These are phyloP conservation scores for Hemitrygon akajei DNA, from an alignment of 2,797 vertebrate species.

Conservation along the genomic window DNA sequence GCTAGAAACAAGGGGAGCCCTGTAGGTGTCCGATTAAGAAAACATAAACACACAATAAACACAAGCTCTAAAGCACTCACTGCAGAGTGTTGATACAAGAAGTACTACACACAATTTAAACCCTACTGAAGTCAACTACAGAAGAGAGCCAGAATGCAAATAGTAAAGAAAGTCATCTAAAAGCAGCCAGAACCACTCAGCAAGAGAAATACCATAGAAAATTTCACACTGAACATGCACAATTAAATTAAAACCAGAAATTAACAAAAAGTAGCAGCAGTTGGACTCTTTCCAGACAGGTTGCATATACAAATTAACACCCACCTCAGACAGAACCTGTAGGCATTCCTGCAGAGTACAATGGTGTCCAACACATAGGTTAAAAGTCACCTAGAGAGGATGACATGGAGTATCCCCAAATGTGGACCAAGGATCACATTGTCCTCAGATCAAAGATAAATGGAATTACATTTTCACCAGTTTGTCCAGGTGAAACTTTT, in stretches of 20 bases:
- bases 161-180: background rate
- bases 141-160: background rate
- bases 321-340: background rate
- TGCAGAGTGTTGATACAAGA: background rate
- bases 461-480: background rate
- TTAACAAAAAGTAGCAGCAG: background rate
- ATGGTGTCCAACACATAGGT: background rate
- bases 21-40: background rate
- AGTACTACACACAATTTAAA: background rate
- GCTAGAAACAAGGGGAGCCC: constrained; percentile 8
- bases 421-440: background rate
- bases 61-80: background rate
- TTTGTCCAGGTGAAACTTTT: background rate
- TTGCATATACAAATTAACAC: background rate
- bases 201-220: background rate
- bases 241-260: background rate
- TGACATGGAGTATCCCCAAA: background rate
- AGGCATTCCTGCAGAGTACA: background rate
- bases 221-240: background rate
- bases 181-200: background rate
- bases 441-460: background rate
- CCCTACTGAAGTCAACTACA: background rate
- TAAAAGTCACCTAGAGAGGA: background rate
- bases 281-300: background rate
- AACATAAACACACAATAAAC: background rate